Evolutionary conservation across 2,888 invertebrate genomes (phyloP).

Genomic region (Coelinius sp.): DNA sequence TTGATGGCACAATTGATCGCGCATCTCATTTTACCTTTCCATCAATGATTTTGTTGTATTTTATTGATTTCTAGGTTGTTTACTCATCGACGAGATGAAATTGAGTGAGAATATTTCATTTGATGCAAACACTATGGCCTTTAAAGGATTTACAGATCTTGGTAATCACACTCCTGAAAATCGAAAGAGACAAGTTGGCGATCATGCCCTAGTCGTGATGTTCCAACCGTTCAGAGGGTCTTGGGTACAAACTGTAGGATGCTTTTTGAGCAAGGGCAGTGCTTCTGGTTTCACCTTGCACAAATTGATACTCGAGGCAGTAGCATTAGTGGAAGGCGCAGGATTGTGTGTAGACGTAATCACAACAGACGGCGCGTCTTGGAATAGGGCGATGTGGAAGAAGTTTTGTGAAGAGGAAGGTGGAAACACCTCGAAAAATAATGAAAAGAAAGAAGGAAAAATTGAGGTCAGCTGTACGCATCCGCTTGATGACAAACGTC

Average conservation of each 20-base stretch:
- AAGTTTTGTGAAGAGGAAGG: slow-evolving; percentile 46
- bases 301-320: slow-evolving; percentile 50
- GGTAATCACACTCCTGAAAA: not conserved
- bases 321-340: slow-evolving; percentile 43
- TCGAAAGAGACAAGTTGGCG: slow-evolving; percentile 12
- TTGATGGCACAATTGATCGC: too few relatives aligned
- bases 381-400: slow-evolving; percentile 55
- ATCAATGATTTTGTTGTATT: too few relatives aligned
- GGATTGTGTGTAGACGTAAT: slow-evolving; percentile 50
- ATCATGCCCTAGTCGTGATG: slow-evolving; percentile 55
- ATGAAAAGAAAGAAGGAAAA: slow-evolving; percentile 19
- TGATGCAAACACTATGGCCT: not conserved
- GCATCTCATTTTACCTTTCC: too few relatives aligned
- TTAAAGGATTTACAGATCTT: not conserved
- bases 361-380: slow-evolving; percentile 51
- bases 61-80: not conserved
- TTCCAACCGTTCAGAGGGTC: slow-evolving; percentile 50
- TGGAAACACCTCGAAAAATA: too few relatives aligned
- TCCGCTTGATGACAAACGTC: slow-evolving; percentile 37
- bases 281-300: slow-evolving; percentile 46
- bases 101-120: not conserved
- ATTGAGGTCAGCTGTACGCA: slow-evolving; percentile 44
- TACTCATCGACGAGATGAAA: not conserved
- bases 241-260: slow-evolving; percentile 53
- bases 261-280: slow-evolving; percentile 51